A percentile compares a stretch with the other conserved stretches of the same genome.
Evolutionary conservation across 2,113 vertebrate genomes (phyloP).

Genomic region (Balaeniceps rex): DNA sequence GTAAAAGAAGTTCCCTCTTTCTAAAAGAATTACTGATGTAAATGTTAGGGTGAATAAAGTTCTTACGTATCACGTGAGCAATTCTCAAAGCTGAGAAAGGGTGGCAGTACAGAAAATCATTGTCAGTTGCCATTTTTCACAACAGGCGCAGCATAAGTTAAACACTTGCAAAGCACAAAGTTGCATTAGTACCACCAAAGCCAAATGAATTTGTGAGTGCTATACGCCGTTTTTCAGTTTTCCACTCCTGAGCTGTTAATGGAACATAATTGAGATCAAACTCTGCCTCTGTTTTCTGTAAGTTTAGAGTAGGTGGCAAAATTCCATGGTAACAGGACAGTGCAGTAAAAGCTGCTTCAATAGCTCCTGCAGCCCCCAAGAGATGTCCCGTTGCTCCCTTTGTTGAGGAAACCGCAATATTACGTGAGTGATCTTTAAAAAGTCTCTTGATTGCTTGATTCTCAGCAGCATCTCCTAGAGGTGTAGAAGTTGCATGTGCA

Average conservation of each 20-base stretch:
- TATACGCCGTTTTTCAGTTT: constrained; percentile 69
- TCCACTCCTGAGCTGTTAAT: constrained; percentile 84
- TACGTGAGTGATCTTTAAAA: constrained; percentile 72
- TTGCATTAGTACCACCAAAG: constrained; percentile 95
- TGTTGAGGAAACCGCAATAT: constrained; percentile 89
- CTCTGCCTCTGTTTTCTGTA: constrained; percentile 85
- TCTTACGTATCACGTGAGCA: not conserved
- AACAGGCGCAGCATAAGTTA: not conserved
- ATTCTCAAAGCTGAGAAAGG: not conserved
- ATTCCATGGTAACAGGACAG: constrained; percentile 86
- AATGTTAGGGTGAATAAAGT: not conserved
- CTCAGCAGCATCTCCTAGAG: constrained; percentile 93
- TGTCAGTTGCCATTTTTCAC: not conserved
- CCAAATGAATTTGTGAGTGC: constrained; percentile 96
- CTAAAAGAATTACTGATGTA: not conserved
- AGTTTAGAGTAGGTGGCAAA: constrained; percentile 92
- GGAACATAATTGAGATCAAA: constrained; percentile 95
- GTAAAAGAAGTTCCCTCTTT: not conserved
- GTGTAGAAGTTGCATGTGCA: constrained; percentile 95
- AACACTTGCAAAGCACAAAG: constrained; percentile 86
- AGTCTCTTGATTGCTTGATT: constrained; percentile 90
- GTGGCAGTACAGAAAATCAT: not conserved
- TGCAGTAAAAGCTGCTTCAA: constrained; percentile 90
- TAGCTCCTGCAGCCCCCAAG: constrained; percentile 90
- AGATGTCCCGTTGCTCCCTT: constrained; percentile 96